Base-by-base conservation (phyloP, 2,797 vertebrate genomes). In the Cirrhinus molitorella region DNA sequence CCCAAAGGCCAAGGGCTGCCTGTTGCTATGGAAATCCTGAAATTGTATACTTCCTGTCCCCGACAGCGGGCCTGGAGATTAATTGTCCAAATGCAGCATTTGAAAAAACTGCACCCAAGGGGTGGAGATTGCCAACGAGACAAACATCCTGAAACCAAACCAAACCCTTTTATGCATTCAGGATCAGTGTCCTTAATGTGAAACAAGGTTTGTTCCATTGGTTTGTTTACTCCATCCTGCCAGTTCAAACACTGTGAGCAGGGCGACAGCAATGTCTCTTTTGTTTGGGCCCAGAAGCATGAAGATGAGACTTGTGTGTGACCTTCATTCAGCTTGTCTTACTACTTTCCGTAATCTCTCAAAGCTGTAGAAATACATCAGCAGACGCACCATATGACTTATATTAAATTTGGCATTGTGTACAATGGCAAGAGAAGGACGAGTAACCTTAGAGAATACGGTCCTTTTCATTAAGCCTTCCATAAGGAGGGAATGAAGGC, bases 41-140 rank as follows among this genome's bases (percentile, higher is more conserved):
- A 94, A 96, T 91, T 85, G 83, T 93, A 94, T 91, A 95, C 92
- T 94, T 95, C 93, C 93, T 94, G 92, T 92, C 89, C 90, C 83
- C 84, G 85, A 88, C 90, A 89, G 87, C 57, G 53, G 84, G 79
- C 83, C 86, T 88, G 55, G 86, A 92, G 90, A 95, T 94, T 93
- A 93, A 93, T 90, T 91, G 85, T 93, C 88, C 88, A 92, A 94
- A 93, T 87, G 91, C 89, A 80, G 85, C 34, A 83, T 80, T 91
- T 86, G 85, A 92, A 93, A 34, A 92, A 87, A 91, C 90, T 67
- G 61, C 59, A 86, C 88, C 75, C 67, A 89, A 86, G 40, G 65
- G 90, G 76, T 59, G 87, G 89, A 92, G 90, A 88, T 88, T 90
- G 89, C 75, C 40, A 40, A 85, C 79, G 86, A 90, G 89, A 87